Base-by-base conservation (phyloP, 2,888 invertebrate genomes). In the Pyrrhosoma nymphula region DNA sequence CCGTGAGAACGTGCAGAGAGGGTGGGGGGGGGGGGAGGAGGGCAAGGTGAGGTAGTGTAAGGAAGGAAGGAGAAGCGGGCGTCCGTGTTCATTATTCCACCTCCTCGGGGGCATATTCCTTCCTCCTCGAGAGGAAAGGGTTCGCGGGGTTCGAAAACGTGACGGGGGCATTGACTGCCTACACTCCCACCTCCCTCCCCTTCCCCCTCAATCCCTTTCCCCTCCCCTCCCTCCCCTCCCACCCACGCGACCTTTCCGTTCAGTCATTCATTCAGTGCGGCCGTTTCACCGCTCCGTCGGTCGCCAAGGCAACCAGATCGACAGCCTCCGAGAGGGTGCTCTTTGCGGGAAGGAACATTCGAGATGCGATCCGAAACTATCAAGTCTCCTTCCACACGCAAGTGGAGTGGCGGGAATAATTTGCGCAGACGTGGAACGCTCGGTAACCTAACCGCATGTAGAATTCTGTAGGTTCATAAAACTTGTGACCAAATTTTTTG, bases 121-220 rank as follows among this genome's bases (percentile, higher is more conserved):
- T 23, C 69, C 69, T n/a, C 69, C 69, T n/a, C 69, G 69, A 26
- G 8, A n/a, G n/a, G 69, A 47, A 47, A 8, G 4, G 47, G 47
- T n/a, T n/a, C 8, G 69, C 6, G 47, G n/a, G 69, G 69, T n/a
- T 69, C 69, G 26, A 69, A 69, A 69, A 26, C 69, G 69, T 69
- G 69, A 69, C 69, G 69, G 69, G 69, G 69, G 69, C 69, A 69
- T 69, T 69, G 69, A 69, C 69, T 69, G 69, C 69, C 26, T 69
- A 1, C 26, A 20, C n/a, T 26, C 26, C 26, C 69, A n/a, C 12
- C 69, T 8, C 2, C 47, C 47, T 47, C 47, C 47, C 47, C 47
- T 47, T 47, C 47, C 47, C 47, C 8, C 8, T 47, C 47, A 8
- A 47, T n/a, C 69, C 69, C 69, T 47, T 8, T 8, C 69, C 26